Evolutionary conservation across 2,888 invertebrate genomes (phyloP).

Genomic region (Acleris cristana): DNA sequence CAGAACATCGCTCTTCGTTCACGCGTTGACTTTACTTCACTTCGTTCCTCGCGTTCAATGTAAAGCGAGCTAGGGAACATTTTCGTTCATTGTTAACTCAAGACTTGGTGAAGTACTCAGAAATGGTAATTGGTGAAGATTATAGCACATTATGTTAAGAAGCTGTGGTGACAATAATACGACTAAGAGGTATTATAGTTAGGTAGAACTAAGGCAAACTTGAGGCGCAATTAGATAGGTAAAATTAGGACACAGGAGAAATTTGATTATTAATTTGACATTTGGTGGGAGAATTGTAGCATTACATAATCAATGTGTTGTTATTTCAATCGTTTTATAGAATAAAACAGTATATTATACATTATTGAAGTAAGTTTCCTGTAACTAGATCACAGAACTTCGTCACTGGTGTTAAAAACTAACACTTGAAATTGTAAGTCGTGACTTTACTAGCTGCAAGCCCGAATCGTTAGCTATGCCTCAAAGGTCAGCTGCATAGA

Average conservation of each 20-base stretch:
- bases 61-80: slow-evolving; percentile 13
- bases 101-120: slow-evolving; percentile 10
- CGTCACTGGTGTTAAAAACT: no score
- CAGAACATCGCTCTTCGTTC: slow-evolving; percentile 25
- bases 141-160: slow-evolving; percentile 30
- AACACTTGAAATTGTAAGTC: no score
- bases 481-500: slow-evolving; percentile 39
- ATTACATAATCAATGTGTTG: no score
- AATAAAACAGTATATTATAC: no score
- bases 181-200: slow-evolving; percentile 14
- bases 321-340: no score
- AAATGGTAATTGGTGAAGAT: slow-evolving; percentile 33
- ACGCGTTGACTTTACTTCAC: slow-evolving; percentile 25
- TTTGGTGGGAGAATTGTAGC: no score
- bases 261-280: not conserved
- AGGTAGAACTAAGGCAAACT: slow-evolving; percentile 3
- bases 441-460: not conserved
- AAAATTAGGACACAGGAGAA: slow-evolving; percentile 7
- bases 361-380: no score
- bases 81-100: slow-evolving; percentile 22
- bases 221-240: slow-evolving; percentile 13
- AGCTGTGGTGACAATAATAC: slow-evolving; percentile 25
- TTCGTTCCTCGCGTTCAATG: slow-evolving; percentile 26
- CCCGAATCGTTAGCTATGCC: no score
- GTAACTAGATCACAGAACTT: no score